A percentile compares a stretch with the other conserved stretches of the same genome.
These are phyloP conservation scores for Achatina immaculata DNA, from an alignment of 1,140 invertebrate species.

Conservation along the genomic window DNA sequence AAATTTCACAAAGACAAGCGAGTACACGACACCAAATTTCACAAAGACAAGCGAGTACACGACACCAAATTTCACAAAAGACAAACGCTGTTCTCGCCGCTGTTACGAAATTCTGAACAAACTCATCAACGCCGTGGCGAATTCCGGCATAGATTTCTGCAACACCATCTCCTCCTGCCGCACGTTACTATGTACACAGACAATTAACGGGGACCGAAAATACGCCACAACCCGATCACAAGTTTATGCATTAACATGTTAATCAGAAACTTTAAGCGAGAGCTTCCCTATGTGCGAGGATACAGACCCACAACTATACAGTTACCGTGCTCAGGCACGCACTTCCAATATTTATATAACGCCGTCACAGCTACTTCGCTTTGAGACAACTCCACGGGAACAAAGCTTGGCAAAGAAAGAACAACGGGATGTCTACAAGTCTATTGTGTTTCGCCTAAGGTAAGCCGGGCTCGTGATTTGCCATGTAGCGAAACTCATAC, in stretches of 20 bases:
- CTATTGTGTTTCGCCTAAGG: not conserved
- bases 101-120: too few species aligned
- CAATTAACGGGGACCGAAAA: not conserved
- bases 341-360: not conserved
- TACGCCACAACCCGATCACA: not conserved
- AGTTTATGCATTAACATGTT: slow-evolving; percentile 8
- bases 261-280: not conserved
- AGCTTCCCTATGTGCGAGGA: not conserved
- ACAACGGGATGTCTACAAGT: not conserved
- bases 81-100: too few species aligned
- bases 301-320: not conserved
- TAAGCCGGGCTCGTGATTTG: not conserved
- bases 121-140: not conserved
- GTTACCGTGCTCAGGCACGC: not conserved
- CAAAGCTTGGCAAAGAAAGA: not conserved
- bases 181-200: not conserved
- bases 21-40: too few species aligned
- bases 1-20: too few species aligned
- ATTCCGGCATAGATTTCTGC: not conserved
- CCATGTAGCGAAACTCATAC: not conserved
- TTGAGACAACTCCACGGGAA: not conserved
- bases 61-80: too few species aligned
- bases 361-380: not conserved
- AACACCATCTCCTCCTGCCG: not conserved
- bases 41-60: too few species aligned